Percentiles rank a stretch among this genome's conserved stretches.
Conservation (phyloP, 2,113 vertebrate species). For the Microcebus ravelobensis region DNA sequence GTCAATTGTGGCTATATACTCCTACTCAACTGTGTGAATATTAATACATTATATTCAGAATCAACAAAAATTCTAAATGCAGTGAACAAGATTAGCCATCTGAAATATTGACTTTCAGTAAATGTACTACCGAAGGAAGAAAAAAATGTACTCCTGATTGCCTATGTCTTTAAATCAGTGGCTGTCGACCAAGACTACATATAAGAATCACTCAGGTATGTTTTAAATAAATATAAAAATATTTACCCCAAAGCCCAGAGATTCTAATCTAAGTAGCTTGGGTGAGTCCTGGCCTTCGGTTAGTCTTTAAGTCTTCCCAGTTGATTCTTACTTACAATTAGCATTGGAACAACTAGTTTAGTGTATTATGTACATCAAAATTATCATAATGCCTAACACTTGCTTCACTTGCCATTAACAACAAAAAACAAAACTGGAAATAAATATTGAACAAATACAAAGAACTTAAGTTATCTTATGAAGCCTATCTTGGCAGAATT, state of each 20-base stretch:
- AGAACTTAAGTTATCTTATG: neutral
- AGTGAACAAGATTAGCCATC: neutral
- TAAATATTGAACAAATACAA: neutral
- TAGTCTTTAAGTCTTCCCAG: neutral
- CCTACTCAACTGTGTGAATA: neutral
- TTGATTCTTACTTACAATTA: neutral
- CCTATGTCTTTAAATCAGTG: neutral
- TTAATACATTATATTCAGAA: neutral
- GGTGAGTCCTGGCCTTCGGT: neutral
- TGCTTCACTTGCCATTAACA: neutral
- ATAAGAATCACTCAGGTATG: neutral
- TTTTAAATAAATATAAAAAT: neutral
- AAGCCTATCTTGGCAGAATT: neutral
- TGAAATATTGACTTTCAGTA: neutral
- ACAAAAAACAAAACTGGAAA: neutral
- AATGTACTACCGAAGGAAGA: neutral
- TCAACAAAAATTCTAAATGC: neutral
- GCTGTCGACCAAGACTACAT: neutral
- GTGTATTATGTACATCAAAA: neutral
- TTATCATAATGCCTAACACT: conserved; percentile 8
- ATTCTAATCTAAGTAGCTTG: neutral
- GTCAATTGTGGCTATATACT: neutral
- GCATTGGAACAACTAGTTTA: neutral
- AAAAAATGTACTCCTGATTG: neutral
- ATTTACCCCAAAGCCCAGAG: neutral